Percentiles rank a stretch among this genome's conserved stretches.
These are phyloP conservation scores for Galeopsomyia nigrocyanea DNA, from an alignment of 2,888 invertebrate species.

Conservation along the genomic window DNA sequence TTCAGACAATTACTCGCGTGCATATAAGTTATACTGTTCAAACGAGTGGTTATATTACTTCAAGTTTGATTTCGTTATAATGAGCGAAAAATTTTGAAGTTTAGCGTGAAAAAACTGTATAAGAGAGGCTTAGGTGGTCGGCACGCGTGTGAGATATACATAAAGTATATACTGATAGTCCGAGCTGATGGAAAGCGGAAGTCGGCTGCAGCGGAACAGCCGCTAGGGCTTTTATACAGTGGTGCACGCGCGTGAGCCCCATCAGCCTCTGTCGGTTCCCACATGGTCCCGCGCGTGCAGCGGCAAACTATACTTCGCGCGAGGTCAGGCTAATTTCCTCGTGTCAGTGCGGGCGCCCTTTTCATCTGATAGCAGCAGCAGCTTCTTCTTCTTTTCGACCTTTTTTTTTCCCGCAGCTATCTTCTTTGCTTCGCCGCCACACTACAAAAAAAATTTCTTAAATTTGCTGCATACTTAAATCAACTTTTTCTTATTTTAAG, in stretches of 20 bases:
- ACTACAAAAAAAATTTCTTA: too few relatives aligned
- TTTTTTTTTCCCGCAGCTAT: slow-evolving; percentile 19
- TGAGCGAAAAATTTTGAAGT: too few relatives aligned
- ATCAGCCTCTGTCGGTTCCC: slow-evolving; percentile 43
- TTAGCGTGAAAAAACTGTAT: too few relatives aligned
- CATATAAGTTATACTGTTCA: too few relatives aligned
- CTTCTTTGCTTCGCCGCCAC: not conserved
- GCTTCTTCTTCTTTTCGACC: slow-evolving; percentile 42
- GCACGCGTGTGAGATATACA: not conserved
- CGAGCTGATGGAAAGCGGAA: slow-evolving; percentile 51
- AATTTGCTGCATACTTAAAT: too few relatives aligned
- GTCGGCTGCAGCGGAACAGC: slow-evolving; percentile 64
- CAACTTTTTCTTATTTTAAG: too few relatives aligned
- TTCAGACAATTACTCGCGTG: too few relatives aligned
- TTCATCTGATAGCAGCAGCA: slow-evolving; percentile 56
- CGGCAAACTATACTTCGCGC: too few relatives aligned
- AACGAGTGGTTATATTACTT: too few relatives aligned
- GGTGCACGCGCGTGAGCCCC: slow-evolving; percentile 61
- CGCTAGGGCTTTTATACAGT: slow-evolving; percentile 48
- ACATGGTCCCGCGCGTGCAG: not conserved
- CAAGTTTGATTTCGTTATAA: too few relatives aligned
- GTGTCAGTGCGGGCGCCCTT: slow-evolving; percentile 57
- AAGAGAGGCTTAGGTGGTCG: too few relatives aligned
- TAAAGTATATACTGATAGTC: slow-evolving; percentile 9
- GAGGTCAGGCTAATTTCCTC: slow-evolving; percentile 64